Percentiles rank a stretch among this genome's conserved stretches.
These are phyloP conservation scores for Eupithecia subfuscata DNA, from an alignment of 2,888 invertebrate species.

Conservation along the genomic window DNA sequence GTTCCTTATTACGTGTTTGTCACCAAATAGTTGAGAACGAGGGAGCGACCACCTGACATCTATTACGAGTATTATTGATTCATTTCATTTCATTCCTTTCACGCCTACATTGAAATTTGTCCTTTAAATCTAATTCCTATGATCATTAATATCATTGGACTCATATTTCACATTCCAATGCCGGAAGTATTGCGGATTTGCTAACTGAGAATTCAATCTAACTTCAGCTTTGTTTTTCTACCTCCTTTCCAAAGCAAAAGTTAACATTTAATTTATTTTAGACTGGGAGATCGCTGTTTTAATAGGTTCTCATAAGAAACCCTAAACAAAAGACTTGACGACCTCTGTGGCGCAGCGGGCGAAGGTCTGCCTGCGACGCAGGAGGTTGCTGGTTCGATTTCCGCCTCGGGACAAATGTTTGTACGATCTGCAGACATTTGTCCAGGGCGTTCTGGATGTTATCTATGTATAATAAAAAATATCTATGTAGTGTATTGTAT, in stretches of 20 bases:
- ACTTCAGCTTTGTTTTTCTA: slow-evolving; percentile 42
- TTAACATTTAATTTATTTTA: slow-evolving; percentile 46
- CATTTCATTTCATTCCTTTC: neutral
- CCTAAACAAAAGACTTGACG: too few relatives aligned
- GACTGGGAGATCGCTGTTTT: neutral
- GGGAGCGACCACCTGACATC: neutral
- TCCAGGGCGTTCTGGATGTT: too few relatives aligned
- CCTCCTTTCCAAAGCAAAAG: slow-evolving; percentile 39
- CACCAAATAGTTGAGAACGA: neutral
- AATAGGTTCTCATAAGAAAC: neutral
- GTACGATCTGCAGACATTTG: too few relatives aligned
- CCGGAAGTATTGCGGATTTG: slow-evolving; percentile 27
- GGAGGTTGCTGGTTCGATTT: too few relatives aligned
- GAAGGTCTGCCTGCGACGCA: too few relatives aligned
- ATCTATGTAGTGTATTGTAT: too few relatives aligned
- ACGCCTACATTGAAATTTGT: neutral
- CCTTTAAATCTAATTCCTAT: neutral
- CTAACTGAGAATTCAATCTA: slow-evolving; percentile 44
- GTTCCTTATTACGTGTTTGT: neutral
- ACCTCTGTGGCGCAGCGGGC: too few relatives aligned
- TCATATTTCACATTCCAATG: neutral
- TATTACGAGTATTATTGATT: neutral
- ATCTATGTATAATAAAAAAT: too few relatives aligned
- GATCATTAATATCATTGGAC: neutral
- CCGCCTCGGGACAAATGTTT: too few relatives aligned